These are phyloP conservation scores for Polyodon spathula DNA, from an alignment of 2,113 vertebrate species.

Conservation along the genomic window DNA sequence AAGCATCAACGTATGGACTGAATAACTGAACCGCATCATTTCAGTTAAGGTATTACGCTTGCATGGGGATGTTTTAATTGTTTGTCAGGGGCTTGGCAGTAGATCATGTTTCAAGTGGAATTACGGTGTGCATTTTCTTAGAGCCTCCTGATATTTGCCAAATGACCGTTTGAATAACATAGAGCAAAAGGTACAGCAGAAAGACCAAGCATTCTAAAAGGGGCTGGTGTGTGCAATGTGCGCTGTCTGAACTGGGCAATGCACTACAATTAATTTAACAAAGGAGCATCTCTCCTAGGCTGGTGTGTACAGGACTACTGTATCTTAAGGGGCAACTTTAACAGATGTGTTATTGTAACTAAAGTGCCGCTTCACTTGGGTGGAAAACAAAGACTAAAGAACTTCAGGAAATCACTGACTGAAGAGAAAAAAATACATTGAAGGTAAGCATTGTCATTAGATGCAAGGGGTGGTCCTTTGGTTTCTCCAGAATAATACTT, in stretches of 20 bases:
- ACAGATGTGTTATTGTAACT: background rate
- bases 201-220: too few relatives aligned
- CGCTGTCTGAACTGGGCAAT: too few relatives aligned
- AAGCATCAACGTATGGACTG: conserved; percentile 5
- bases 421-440: background rate
- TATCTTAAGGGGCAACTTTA: too few relatives aligned
- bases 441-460: conserved; percentile 5
- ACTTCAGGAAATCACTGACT: background rate
- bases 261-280: background rate
- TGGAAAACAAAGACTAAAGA: background rate
- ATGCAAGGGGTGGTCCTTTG: background rate
- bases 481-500: background rate
- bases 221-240: too few relatives aligned
- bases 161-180: too few relatives aligned
- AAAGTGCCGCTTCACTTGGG: background rate
- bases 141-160: background rate
- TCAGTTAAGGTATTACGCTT: background rate
- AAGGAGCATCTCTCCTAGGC: background rate
- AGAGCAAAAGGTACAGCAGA: too few relatives aligned
- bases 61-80: background rate
- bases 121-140: background rate
- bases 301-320: background rate
- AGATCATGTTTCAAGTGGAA: background rate
- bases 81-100: background rate
- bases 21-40: background rate